Conservation (phyloP, 2,888 invertebrate species). For the Stenichneumon culpator region DNA sequence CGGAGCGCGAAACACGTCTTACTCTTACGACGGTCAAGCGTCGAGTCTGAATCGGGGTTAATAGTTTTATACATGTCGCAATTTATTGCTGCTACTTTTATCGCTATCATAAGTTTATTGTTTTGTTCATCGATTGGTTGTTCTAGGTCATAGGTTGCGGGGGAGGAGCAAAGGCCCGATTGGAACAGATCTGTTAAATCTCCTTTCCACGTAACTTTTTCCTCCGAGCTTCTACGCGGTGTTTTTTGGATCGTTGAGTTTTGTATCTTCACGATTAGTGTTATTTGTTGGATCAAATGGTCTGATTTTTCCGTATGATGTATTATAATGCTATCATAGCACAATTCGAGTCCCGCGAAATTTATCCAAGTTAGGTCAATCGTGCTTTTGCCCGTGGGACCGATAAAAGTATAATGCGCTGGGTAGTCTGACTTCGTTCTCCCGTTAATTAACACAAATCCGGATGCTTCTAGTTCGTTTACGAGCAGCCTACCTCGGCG, state of each 20-base stretch:
- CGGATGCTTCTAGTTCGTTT: conserved; percentile 26
- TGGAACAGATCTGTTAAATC: neutral
- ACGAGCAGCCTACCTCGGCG: conserved; percentile 14
- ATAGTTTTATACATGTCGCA: too few relatives aligned
- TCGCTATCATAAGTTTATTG: conserved; percentile 1
- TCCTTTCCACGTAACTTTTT: neutral
- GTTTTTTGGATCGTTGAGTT: neutral
- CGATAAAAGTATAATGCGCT: conserved; percentile 1
- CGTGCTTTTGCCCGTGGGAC: conserved; percentile 19
- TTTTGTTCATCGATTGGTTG: neutral
- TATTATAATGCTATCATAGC: neutral
- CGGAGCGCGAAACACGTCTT: too few relatives aligned
- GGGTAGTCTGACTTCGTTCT: conserved; percentile 9
- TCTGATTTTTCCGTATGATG: conserved; percentile 30
- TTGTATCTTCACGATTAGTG: neutral
- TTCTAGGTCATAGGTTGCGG: neutral
- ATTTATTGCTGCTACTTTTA: too few relatives aligned
- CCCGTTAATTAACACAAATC: conserved; percentile 22
- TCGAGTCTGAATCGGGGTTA: too few relatives aligned
- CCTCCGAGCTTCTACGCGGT: neutral
- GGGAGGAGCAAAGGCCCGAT: neutral
- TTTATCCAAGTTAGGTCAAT: conserved; percentile 18
- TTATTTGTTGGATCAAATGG: conserved; percentile 4
- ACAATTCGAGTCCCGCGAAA: neutral
- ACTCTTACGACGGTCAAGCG: too few relatives aligned